Percentiles rank a stretch among this genome's conserved stretches.
Conservation (phyloP, 2,113 vertebrate species). For the Brachyhypopomus occidentalis region DNA sequence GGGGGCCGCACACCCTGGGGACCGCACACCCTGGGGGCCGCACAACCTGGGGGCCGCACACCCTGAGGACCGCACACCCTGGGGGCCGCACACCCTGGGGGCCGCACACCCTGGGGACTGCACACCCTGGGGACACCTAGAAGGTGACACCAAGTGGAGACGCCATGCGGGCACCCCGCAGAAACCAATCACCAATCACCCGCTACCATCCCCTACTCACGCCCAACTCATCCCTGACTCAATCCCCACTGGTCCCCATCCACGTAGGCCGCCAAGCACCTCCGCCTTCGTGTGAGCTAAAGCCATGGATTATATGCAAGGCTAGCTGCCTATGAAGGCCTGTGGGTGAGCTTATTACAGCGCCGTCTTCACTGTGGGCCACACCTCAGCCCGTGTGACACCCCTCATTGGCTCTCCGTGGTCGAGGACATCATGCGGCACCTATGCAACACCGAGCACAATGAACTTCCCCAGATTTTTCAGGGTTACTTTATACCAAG, state of each 20-base stretch:
- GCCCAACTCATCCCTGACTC: neutral
- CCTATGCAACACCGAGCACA: neutral
- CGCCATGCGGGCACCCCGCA: too few species aligned
- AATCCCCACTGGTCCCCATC: neutral
- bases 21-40: too few species aligned
- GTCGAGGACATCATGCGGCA: neutral
- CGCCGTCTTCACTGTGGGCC: neutral
- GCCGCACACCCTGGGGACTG: slow-evolving; percentile 16
- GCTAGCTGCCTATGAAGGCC: slow-evolving; percentile 16
- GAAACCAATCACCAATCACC: neutral
- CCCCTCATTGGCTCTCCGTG: neutral
- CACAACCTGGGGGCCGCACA: too few species aligned
- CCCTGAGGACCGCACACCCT: slow-evolving; percentile 27
- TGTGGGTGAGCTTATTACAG: slow-evolving; percentile 14
- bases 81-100: slow-evolving; percentile 37
- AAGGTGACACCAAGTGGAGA: too few species aligned
- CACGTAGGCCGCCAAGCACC: neutral
- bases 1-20: slow-evolving; percentile 23
- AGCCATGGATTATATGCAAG: slow-evolving; percentile 8
- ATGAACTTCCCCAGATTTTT: neutral
- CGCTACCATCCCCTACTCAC: neutral
- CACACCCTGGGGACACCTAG: slow-evolving; percentile 29
- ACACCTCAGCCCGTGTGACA: neutral
- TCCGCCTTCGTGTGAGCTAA: neutral
- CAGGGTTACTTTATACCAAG: neutral